Base-by-base conservation (phyloP, 2,888 invertebrate species). In the Idaea straminata region DNA sequence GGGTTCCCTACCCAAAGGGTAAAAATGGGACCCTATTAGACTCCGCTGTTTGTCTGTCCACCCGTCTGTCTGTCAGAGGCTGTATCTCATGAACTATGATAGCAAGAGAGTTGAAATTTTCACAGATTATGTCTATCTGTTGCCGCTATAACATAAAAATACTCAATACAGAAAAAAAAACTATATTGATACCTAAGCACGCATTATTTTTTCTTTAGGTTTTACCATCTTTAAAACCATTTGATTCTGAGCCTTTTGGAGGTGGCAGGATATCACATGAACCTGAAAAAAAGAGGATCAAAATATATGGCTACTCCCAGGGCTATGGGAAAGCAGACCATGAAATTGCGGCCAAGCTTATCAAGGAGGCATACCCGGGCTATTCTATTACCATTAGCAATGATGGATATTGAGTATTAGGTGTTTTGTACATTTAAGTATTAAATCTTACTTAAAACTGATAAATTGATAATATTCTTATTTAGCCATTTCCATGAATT, bases 271-370 rank as follows among this genome's bases (percentile, higher is more conserved):
- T 99, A 78, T 94, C 96, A 57, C 98, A 98, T 86, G 95, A 97
- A 67, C 93, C 96, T 0, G 94, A 93, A 6, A 94, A 94, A 61
- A 98, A 97, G 81, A 95, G 94, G 71, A 94, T 99, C 61, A 95
- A 96, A 80, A 96, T 99, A 69, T 99, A 97, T 87, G 99, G 99
- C 35, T 98, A 98, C 84, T 99, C 99, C 5, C 93, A 97, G 94
- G 97, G 97, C 0, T 99, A 95, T 82, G 99, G 99, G 1, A 96
- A 96, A 85, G 98, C 98, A 0, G 98, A 99, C 87, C 99, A 99
- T 89, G 91, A 95, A 70, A 87, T 96, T 38, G 91, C 97, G 1
- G 97, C 96, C 4, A 94, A 94, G 64, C 83, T 99, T 61, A 85
- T 99, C 69, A 96, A 96, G 83, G 94, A 94, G 66, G 93, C 94